These are phyloP conservation scores for Drosophila yooni DNA, from an alignment of 2,888 invertebrate genomes.

Conservation along the genomic window DNA sequence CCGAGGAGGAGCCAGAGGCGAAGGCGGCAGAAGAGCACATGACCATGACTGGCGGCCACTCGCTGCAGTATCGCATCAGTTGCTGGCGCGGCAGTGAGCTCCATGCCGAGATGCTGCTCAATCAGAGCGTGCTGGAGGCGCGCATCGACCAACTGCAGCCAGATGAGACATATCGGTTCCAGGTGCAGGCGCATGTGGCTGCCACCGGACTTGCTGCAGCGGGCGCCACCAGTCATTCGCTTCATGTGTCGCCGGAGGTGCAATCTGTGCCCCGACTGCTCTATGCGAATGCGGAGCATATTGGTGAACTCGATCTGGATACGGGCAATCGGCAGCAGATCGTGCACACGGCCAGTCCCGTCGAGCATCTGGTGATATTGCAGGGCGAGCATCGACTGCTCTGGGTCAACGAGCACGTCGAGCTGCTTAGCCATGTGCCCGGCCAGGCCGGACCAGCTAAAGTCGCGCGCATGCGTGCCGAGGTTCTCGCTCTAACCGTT, in stretches of 20 bases:
- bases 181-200: slow-evolving; percentile 91
- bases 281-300: slow-evolving; percentile 89
- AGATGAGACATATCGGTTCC: slow-evolving; percentile 89
- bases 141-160: slow-evolving; percentile 86
- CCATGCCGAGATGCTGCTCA: slow-evolving; percentile 62
- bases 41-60: slow-evolving; percentile 11
- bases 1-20: slow-evolving; percentile 83
- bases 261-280: slow-evolving; percentile 93
- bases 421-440: slow-evolving; percentile 83
- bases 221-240: slow-evolving; percentile 88
- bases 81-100: slow-evolving; percentile 88
- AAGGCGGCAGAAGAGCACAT: background rate
- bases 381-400: slow-evolving; percentile 90
- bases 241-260: slow-evolving; percentile 89
- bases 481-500: slow-evolving; percentile 89
- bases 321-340: slow-evolving; percentile 87
- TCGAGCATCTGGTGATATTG: slow-evolving; percentile 88
- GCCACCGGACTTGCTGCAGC: slow-evolving; percentile 91
- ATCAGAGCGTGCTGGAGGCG: slow-evolving; percentile 84
- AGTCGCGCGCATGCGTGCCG: slow-evolving; percentile 87
- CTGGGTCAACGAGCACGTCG: slow-evolving; percentile 89
- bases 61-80: slow-evolving; percentile 87
- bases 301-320: slow-evolving; percentile 92
- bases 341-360: slow-evolving; percentile 88
- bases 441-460: slow-evolving; percentile 84